phyloP scores from a whole-genome alignment of 2,113 vertebrate genomes.

The Chionis minor region DNA sequence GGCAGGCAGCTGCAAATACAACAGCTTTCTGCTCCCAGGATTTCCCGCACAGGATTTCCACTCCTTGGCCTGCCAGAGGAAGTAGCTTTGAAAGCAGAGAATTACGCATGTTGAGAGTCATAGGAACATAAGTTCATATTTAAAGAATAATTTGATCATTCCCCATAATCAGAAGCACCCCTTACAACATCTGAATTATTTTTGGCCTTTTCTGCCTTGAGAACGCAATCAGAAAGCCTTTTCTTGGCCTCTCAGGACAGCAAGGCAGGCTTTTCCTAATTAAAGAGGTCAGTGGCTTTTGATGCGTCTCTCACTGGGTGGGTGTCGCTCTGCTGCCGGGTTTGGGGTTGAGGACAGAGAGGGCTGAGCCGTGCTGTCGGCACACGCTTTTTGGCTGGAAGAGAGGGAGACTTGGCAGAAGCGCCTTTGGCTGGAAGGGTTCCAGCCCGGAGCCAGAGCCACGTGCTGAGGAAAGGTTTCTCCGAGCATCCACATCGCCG shows the following conservation, averaged over 20 bases:
- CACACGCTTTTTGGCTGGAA: not conserved
- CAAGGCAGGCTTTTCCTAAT: not conserved
- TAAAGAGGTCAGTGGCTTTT: not conserved
- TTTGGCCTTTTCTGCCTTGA: not conserved
- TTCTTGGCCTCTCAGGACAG: not conserved
- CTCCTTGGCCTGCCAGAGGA: not conserved
- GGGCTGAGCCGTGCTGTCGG: not conserved
- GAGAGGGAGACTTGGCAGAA: not conserved
- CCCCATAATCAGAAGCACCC: not conserved
- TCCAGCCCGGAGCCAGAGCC: not conserved
- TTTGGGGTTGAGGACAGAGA: accelerated
- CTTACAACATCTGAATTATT: not conserved
- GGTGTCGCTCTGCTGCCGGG: not conserved
- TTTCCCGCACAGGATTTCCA: not conserved
- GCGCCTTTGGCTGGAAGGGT: not conserved
- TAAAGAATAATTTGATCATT: not conserved
- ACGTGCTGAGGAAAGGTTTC: not conserved
- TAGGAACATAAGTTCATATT: not conserved
- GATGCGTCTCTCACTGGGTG: not conserved
- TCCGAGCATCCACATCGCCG: not conserved
- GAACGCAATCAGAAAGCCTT: not conserved
- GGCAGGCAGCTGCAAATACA: not conserved
- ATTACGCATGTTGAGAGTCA: not conserved
- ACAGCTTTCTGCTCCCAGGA: not conserved
- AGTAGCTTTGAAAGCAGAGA: not conserved